Percentiles rank a stretch among this genome's conserved stretches.
These are phyloP conservation scores for Diprion similis DNA, from an alignment of 1,140 invertebrate species.

Conservation along the genomic window DNA sequence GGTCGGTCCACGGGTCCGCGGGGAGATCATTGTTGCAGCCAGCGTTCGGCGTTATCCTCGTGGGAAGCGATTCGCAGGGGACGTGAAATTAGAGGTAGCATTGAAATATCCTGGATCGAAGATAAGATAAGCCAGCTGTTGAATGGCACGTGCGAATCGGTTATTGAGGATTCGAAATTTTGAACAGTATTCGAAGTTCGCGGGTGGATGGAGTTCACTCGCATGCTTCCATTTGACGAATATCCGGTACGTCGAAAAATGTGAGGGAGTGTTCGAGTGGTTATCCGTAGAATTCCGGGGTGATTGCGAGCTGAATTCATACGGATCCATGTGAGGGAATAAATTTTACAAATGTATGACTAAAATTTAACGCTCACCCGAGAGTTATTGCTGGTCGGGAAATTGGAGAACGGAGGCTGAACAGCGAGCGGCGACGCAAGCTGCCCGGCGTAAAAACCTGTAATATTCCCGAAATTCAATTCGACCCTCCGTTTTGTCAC, in stretches of 20 bases:
- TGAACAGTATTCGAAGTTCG: too few species aligned
- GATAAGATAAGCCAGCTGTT: constrained; percentile 39
- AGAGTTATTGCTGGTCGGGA: background rate
- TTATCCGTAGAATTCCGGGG: background rate
- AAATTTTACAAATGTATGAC: constrained; percentile 1
- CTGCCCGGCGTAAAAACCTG: background rate
- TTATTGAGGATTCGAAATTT: background rate
- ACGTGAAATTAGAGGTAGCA: constrained; percentile 44
- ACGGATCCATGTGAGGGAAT: constrained; percentile 5
- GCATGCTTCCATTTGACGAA: too few species aligned
- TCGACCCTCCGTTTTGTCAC: constrained; percentile 14
- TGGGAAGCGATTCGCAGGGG: constrained; percentile 40
- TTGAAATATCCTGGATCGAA: constrained; percentile 41
- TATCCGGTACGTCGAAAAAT: too few species aligned
- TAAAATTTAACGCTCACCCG: background rate
- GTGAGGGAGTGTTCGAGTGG: background rate
- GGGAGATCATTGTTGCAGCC: constrained; percentile 34
- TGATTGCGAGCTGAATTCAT: background rate
- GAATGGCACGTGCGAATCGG: constrained; percentile 11
- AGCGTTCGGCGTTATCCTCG: constrained; percentile 39
- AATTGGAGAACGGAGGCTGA: background rate
- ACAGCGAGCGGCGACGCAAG: background rate
- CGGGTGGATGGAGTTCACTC: too few species aligned
- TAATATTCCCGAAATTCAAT: constrained; percentile 21
- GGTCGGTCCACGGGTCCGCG: constrained; percentile 23